Percentiles rank a stretch among this genome's conserved stretches.
These are phyloP conservation scores for Tryphoninae sp. DNA, from an alignment of 2,888 invertebrate genomes.

Conservation along the genomic window DNA sequence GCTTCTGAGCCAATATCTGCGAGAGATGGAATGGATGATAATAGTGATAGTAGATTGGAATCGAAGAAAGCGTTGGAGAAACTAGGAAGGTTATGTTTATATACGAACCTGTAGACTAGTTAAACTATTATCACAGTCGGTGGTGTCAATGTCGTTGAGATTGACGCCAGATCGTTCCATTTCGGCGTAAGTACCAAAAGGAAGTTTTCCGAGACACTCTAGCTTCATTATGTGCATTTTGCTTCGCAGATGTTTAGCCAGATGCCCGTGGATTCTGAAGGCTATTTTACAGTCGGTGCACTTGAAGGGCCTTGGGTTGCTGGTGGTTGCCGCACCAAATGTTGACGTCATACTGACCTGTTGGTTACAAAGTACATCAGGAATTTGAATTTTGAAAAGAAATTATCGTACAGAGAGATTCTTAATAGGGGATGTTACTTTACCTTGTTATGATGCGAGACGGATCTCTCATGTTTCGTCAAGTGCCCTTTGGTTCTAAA, in stretches of 20 bases:
- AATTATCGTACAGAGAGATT: not conserved
- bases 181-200: slow-evolving; percentile 96
- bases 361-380: not conserved
- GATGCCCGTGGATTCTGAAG: slow-evolving; percentile 97
- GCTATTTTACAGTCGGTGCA: slow-evolving; percentile 98
- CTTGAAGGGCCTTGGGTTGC: slow-evolving; percentile 97
- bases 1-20: slow-evolving; percentile 89
- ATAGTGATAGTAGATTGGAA: not conserved
- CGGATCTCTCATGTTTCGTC: slow-evolving; percentile 96
- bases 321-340: slow-evolving; percentile 91
- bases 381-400: slow-evolving; percentile 28
- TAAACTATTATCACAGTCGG: slow-evolving; percentile 97
- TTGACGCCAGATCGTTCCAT: slow-evolving; percentile 95
- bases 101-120: slow-evolving; percentile 88
- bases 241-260: slow-evolving; percentile 97
- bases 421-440: slow-evolving; percentile 47
- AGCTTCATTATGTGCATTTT: slow-evolving; percentile 97
- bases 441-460: slow-evolving; percentile 95
- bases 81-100: slow-evolving; percentile 11
- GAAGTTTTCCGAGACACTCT: slow-evolving; percentile 95
- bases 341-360: slow-evolving; percentile 90
- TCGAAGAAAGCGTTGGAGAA: slow-evolving; percentile 2
- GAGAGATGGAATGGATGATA: no score
- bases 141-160: slow-evolving; percentile 96
- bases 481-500: slow-evolving; percentile 95